Conservation (phyloP, 1,140 invertebrate species). For the Drosophila sp. region DNA sequence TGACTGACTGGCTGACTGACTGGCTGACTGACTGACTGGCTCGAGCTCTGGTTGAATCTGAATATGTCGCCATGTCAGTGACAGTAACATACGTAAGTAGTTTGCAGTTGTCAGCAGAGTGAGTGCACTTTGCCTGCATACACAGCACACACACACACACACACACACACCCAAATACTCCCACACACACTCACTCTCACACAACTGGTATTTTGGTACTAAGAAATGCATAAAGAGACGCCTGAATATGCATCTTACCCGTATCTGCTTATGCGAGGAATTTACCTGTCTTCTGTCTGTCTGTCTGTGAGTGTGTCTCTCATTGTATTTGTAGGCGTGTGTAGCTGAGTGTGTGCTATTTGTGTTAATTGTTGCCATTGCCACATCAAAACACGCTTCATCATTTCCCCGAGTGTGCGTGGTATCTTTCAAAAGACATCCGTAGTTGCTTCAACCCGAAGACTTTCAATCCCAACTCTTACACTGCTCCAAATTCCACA, state of each 20-base stretch:
- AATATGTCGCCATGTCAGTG: slow-evolving; percentile 65
- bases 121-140: slow-evolving; percentile 63
- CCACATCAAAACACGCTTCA: slow-evolving; percentile 50
- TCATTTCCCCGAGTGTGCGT: slow-evolving; percentile 21
- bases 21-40: slow-evolving; percentile 39
- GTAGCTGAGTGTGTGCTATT: slow-evolving; percentile 30
- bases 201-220: slow-evolving; percentile 44
- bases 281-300: neutral
- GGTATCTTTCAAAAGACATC: slow-evolving; percentile 21
- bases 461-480: neutral
- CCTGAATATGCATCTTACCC: slow-evolving; percentile 26
- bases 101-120: slow-evolving; percentile 72
- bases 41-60: slow-evolving; percentile 29
- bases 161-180: slow-evolving; percentile 13
- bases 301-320: neutral
- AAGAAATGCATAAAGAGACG: slow-evolving; percentile 49
- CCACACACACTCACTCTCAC: neutral
- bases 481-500: neutral
- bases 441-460: neutral
- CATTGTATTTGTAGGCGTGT: slow-evolving; percentile 4
- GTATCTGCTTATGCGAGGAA: neutral
- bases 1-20: slow-evolving; percentile 40
- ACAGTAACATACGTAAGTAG: slow-evolving; percentile 74
- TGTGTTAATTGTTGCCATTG: slow-evolving; percentile 57
- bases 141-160: slow-evolving; percentile 10